Percentiles rank a stretch among this genome's conserved stretches.
These are phyloP conservation scores for Reticulitermes speratus DNA, from an alignment of 1,140 invertebrate species.

Conservation along the genomic window DNA sequence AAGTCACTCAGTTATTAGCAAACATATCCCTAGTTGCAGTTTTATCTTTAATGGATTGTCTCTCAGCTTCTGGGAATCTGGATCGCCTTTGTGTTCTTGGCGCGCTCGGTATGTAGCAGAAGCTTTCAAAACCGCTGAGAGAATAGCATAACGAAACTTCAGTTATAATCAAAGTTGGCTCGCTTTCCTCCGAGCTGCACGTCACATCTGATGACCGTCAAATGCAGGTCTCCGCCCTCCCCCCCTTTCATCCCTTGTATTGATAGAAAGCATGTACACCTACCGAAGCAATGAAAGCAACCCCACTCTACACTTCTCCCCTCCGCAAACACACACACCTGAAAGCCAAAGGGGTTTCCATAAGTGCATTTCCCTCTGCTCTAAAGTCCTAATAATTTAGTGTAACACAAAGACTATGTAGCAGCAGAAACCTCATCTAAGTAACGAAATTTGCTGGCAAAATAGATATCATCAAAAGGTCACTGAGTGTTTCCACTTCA, in stretches of 20 bases:
- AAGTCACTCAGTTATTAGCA: too few relatives aligned
- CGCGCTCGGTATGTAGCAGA: neutral
- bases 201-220: constrained; percentile 15
- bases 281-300: neutral
- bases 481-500: neutral
- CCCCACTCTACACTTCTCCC: neutral
- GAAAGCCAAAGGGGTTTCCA: neutral
- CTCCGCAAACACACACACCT: neutral
- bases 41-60: neutral
- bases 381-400: neutral
- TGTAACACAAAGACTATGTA: neutral
- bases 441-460: neutral
- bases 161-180: constrained; percentile 14
- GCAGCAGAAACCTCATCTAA: neutral
- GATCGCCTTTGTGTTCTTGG: neutral
- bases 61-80: neutral
- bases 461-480: neutral
- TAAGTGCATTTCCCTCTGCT: constrained; percentile 2
- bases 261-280: neutral
- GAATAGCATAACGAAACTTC: constrained; percentile 5
- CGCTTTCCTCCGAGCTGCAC: neutral
- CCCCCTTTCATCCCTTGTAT: too few relatives aligned
- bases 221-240: neutral
- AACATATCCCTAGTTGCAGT: too few relatives aligned
- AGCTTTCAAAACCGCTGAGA: neutral